These are phyloP conservation scores for Oscheius myriophilus DNA, from an alignment of 2,888 invertebrate species.

Conservation along the genomic window DNA sequence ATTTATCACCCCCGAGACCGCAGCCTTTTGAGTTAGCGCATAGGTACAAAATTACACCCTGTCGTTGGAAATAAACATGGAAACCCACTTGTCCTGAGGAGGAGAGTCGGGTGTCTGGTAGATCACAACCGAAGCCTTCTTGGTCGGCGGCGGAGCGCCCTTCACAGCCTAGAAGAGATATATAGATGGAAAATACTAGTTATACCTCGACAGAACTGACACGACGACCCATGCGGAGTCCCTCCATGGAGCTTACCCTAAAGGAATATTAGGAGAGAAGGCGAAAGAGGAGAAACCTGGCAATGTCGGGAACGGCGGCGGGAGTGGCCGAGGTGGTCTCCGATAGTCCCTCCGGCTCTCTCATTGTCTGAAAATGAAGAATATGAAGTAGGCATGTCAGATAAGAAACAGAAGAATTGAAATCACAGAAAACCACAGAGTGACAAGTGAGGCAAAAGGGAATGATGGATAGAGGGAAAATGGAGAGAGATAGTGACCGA, in stretches of 20 bases:
- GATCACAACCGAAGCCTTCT: conserved; percentile 49
- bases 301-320: conserved; percentile 20
- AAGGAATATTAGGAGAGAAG: too few relatives aligned
- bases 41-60: conserved; percentile 3
- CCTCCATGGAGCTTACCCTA: conserved; percentile 26
- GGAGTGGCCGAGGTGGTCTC: conserved; percentile 6
- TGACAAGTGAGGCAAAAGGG: too few relatives aligned
- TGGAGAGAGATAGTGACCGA: too few relatives aligned
- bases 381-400: background rate
- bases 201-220: conserved; percentile 28
- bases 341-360: conserved; percentile 21
- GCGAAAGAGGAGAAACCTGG: background rate
- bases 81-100: conserved; percentile 23
- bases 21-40: background rate
- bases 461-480: too few relatives aligned
- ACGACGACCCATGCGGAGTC: conserved; percentile 26
- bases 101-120: conserved; percentile 53
- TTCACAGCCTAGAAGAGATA: conserved; percentile 45
- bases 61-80: background rate
- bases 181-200: conserved; percentile 1
- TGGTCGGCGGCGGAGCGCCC: conserved; percentile 50
- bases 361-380: conserved; percentile 17
- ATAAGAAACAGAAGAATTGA: background rate
- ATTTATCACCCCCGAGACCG: conserved; percentile 3
- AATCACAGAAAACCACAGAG: too few relatives aligned